These are phyloP conservation scores for Sitodiplosis mosellana DNA, from an alignment of 1,140 invertebrate species.

Conservation along the genomic window DNA sequence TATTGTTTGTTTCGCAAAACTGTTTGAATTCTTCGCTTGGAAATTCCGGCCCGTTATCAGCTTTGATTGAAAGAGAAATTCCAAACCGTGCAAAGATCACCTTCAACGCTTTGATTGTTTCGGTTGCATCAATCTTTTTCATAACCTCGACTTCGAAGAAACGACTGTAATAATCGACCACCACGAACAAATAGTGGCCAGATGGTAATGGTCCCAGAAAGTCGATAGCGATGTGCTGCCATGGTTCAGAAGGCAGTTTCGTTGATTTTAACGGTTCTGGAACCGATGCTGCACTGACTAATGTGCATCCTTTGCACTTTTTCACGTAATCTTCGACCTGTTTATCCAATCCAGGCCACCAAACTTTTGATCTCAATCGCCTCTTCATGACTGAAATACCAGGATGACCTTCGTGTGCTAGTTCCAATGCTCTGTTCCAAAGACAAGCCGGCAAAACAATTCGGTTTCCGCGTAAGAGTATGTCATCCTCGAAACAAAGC, in stretches of 20 bases:
- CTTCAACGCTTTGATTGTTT: constrained; percentile 1
- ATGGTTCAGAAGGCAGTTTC: constrained; percentile 10
- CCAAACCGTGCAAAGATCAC: constrained; percentile 3
- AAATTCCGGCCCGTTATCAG: constrained; percentile 15
- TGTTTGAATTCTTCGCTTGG: constrained; percentile 10
- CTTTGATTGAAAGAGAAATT: not conserved
- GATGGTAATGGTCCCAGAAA: constrained; percentile 12
- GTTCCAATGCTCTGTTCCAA: constrained; percentile 7
- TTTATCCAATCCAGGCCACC: constrained; percentile 20
- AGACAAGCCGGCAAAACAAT: constrained; percentile 10
- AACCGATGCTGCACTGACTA: constrained; percentile 10
- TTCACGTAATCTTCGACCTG: constrained; percentile 13
- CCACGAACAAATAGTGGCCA: constrained; percentile 10
- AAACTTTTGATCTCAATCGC: constrained; percentile 18
- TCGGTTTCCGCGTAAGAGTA: constrained; percentile 7
- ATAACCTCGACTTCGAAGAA: constrained; percentile 10
- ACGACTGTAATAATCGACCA: constrained; percentile 11
- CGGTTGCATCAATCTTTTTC: constrained; percentile 8
- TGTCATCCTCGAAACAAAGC: constrained; percentile 4
- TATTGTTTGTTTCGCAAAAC: constrained; percentile 10
- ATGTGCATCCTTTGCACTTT: constrained; percentile 10
- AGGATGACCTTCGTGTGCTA: constrained; percentile 18
- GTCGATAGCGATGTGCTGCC: constrained; percentile 14
- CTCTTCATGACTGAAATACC: constrained; percentile 17
- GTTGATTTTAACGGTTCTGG: constrained; percentile 12